These are phyloP conservation scores for Andrena hattorfiana DNA, from an alignment of 2,888 invertebrate species.

Conservation along the genomic window DNA sequence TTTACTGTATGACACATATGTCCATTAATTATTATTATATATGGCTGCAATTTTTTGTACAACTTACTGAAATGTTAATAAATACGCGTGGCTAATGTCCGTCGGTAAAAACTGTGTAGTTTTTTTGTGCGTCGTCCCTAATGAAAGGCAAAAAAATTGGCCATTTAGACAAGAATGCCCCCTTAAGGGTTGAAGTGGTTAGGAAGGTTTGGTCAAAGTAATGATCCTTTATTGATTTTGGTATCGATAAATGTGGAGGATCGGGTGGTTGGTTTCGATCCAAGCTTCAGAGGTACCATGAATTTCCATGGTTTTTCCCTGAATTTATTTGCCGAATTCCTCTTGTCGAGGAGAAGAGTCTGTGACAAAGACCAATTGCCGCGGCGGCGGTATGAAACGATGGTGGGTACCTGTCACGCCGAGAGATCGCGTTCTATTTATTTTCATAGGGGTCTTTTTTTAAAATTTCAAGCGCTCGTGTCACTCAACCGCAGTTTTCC, in stretches of 20 bases:
- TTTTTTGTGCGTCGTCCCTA: too few relatives aligned
- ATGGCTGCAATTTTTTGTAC: too few relatives aligned
- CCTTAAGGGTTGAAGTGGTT: too few relatives aligned
- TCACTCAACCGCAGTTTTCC: slow-evolving; percentile 76
- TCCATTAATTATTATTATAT: too few relatives aligned
- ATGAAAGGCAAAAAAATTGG: too few relatives aligned
- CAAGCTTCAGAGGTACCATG: slow-evolving; percentile 11
- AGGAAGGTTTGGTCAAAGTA: too few relatives aligned
- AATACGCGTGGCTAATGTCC: too few relatives aligned
- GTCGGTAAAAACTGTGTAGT: too few relatives aligned
- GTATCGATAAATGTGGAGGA: background rate
- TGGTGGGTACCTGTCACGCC: slow-evolving; percentile 72
- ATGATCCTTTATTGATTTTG: background rate
- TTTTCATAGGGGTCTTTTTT: slow-evolving; percentile 71
- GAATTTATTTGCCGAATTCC: slow-evolving; percentile 54
- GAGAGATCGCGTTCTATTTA: slow-evolving; percentile 68
- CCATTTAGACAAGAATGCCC: too few relatives aligned
- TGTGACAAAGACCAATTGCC: slow-evolving; percentile 71
- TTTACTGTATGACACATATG: too few relatives aligned
- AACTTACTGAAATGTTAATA: too few relatives aligned
- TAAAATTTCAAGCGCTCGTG: slow-evolving; percentile 70
- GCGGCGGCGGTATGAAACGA: slow-evolving; percentile 63
- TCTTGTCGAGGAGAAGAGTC: slow-evolving; percentile 40
- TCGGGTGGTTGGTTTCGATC: background rate
- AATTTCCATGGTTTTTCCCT: slow-evolving; percentile 19